A percentile compares a stretch with the other conserved stretches of the same genome.
Evolutionary conservation across 1,140 invertebrate species (phyloP).

Genomic region (Pteromalus puparum): DNA sequence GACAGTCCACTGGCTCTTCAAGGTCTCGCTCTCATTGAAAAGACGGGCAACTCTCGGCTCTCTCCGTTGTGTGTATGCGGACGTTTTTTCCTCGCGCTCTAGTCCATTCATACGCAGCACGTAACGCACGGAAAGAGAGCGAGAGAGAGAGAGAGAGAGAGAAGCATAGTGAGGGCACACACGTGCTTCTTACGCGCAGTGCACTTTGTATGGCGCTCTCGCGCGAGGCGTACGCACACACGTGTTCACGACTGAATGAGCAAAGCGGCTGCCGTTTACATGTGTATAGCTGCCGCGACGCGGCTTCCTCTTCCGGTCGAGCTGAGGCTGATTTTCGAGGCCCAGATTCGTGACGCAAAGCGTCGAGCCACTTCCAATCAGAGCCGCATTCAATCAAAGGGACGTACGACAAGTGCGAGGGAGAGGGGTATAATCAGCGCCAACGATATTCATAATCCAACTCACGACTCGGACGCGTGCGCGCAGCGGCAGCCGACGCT

Average conservation of each 20-base stretch:
- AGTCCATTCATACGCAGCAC: conserved; percentile 22
- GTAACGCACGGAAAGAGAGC: too few species aligned
- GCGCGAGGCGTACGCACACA: not conserved
- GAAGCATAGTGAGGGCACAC: not conserved
- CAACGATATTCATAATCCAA: conserved; percentile 27
- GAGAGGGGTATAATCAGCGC: not conserved
- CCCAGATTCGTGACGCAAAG: too few species aligned
- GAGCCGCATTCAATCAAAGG: not conserved
- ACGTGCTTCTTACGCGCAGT: not conserved
- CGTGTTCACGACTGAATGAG: not conserved
- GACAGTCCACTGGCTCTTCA: conserved; percentile 28
- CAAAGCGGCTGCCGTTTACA: conserved; percentile 1
- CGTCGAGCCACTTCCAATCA: not conserved
- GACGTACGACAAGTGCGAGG: not conserved
- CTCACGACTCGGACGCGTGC: not conserved
- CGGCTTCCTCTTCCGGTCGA: conserved; percentile 45
- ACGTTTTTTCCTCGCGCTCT: not conserved
- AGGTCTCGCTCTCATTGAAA: conserved; percentile 25
- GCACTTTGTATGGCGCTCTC: not conserved
- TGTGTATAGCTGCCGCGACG: not conserved
- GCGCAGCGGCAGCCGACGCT: too few species aligned
- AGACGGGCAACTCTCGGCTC: not conserved
- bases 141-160: too few species aligned
- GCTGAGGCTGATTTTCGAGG: not conserved
- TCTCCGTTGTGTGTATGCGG: not conserved